Conservation (phyloP, 2,113 vertebrate species). For the Plotosus lineatus region DNA sequence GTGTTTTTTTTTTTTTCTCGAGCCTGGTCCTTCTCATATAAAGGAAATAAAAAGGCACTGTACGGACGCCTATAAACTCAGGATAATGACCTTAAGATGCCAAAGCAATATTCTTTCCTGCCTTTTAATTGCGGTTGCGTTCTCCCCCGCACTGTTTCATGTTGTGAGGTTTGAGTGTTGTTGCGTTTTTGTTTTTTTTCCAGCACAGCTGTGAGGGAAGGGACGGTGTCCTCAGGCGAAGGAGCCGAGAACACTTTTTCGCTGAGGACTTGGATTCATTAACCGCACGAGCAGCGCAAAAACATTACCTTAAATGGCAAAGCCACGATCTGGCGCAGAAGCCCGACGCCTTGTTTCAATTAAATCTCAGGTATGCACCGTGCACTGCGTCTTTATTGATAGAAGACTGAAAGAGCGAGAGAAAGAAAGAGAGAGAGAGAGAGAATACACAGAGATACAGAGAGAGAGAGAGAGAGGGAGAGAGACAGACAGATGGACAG, state of each 20-base stretch:
- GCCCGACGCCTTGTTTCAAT: constrained; percentile 75
- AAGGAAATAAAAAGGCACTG: constrained; percentile 74
- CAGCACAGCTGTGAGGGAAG: constrained; percentile 73
- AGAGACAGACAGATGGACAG: not conserved
- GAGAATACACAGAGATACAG: too few species aligned
- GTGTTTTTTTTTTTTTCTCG: constrained; percentile 69
- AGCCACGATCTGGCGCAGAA: constrained; percentile 69
- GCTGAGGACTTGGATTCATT: constrained; percentile 75
- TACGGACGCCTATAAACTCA: constrained; percentile 72
- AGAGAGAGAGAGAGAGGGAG: constrained; percentile 7
- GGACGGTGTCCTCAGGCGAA: constrained; percentile 71
- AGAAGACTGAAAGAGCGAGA: constrained; percentile 17
- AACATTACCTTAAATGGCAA: constrained; percentile 79
- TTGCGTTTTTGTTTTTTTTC: constrained; percentile 51
- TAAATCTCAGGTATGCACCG: constrained; percentile 73
- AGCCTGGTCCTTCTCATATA: constrained; percentile 65
- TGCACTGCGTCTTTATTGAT: constrained; percentile 22
- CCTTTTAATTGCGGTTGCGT: constrained; percentile 72
- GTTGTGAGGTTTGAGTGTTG: constrained; percentile 67
- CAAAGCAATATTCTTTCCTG: constrained; percentile 70
- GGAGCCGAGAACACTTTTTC: constrained; percentile 64
- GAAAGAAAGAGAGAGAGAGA: not conserved
- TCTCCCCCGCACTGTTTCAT: constrained; percentile 71
- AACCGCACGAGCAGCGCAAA: constrained; percentile 71
- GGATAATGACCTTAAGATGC: constrained; percentile 77